phyloP scores from a whole-genome alignment of 2,113 vertebrate genomes.

The Lipophrys pholis region DNA sequence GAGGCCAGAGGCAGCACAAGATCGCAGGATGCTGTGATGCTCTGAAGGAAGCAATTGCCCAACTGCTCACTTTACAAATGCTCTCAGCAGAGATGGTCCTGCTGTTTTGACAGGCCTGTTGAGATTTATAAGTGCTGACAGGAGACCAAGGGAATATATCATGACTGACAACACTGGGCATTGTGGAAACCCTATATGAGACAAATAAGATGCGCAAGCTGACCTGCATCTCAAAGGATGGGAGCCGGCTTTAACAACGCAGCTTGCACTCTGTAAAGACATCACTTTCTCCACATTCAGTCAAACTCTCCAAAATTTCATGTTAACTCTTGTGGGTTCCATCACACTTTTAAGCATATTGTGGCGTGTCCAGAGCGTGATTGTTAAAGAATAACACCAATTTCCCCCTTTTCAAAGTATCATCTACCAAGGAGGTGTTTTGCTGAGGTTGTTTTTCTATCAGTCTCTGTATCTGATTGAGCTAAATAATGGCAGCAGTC shows the following conservation, averaged over 20 bases:
- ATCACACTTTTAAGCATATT: constrained; percentile 21
- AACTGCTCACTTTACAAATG: constrained; percentile 82
- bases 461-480: constrained; percentile 78
- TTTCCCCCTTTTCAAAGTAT: constrained; percentile 51
- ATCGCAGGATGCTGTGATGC: constrained; percentile 68
- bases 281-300: constrained; percentile 21
- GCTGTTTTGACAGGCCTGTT: constrained; percentile 80
- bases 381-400: constrained; percentile 48
- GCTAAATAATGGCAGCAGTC: constrained; percentile 80
- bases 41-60: constrained; percentile 68
- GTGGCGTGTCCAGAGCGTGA: constrained; percentile 43
- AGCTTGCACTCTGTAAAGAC: constrained; percentile 29
- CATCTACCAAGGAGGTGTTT: constrained; percentile 57
- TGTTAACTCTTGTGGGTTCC: constrained; percentile 7
- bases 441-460: constrained; percentile 68
- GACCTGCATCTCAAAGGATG: constrained; percentile 59
- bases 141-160: constrained; percentile 76
- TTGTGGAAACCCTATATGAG: constrained; percentile 70
- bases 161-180: constrained; percentile 77
- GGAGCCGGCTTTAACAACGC: constrained; percentile 41
- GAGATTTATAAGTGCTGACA: constrained; percentile 78
- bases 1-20: constrained; percentile 66
- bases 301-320: constrained; percentile 35
- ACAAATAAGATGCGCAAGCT: constrained; percentile 69
- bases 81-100: constrained; percentile 77